phyloP scores from a whole-genome alignment of 2,888 invertebrate genomes.

The Cantharis flavilabris region DNA sequence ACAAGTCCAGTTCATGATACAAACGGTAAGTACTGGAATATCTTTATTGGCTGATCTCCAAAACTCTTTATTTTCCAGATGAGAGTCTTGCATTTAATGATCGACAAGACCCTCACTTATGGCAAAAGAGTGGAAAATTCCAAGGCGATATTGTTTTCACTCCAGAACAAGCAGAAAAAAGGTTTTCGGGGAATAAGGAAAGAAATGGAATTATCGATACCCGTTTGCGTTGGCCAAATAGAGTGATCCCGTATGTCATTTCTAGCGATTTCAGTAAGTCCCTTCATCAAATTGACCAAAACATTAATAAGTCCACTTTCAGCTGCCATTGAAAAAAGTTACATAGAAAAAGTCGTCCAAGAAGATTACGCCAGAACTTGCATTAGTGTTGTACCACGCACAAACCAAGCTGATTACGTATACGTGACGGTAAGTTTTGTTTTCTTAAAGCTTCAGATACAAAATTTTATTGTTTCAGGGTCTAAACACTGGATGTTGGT shows the following conservation, averaged over 20 bases:
- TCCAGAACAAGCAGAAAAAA: background rate
- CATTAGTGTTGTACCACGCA: background rate
- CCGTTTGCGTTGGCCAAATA: constrained; percentile 4
- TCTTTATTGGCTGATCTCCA: too few species aligned
- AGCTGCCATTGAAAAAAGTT: background rate
- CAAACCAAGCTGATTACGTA: constrained; percentile 3
- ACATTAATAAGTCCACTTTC: background rate
- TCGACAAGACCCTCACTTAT: background rate
- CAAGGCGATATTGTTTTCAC: constrained; percentile 18
- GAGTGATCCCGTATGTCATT: constrained; percentile 11
- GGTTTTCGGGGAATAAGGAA: background rate
- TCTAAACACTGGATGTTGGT: background rate
- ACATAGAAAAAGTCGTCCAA: background rate
- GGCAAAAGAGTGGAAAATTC: constrained; percentile 19
- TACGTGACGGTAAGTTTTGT: constrained; percentile 9
- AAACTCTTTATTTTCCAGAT: background rate
- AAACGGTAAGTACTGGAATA: background rate
- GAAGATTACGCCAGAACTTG: background rate
- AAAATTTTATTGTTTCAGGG: too few species aligned
- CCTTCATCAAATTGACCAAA: background rate
- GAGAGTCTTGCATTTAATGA: background rate
- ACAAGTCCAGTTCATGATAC: background rate
- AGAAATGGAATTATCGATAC: constrained; percentile 8
- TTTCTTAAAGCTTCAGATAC: too few species aligned
- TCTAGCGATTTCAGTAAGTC: background rate